Evolutionary conservation across 2,797 vertebrate species (phyloP), one percentile per base, ranked within the genome.

Genomic region (Erethizon dorsatum): DNA sequence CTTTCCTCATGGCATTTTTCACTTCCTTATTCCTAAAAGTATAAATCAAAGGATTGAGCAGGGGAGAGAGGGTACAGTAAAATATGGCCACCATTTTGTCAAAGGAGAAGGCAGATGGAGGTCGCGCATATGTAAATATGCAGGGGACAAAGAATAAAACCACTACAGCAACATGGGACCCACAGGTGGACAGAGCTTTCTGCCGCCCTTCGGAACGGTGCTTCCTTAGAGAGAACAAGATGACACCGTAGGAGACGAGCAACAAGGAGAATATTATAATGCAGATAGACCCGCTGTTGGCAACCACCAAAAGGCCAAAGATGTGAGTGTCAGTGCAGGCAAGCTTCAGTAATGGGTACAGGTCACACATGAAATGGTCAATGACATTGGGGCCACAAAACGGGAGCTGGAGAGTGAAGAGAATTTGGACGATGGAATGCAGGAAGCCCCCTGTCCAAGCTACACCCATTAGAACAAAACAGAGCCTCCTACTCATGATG

Each of bases 341-440:
- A 17, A 97, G 79, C 11, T 95, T 54, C 61, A 98, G 14, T 24
- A 97, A 45, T 28, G 73, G 73, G 13, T 47, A 75, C 24, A 75
- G 45, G 24, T 75, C 73, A 75, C 73, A 75, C 2, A 97, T 47
- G 15, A 97, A 97, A 20, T 98, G 97, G 57, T 97, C 87, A 0
- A 90, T 97, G 47, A 95, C 37, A 61, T 97, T 97, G 15, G 91
- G 94, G 1, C 97, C 97, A 79, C 96, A 97, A 22, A 97, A 97
- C 3, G 96, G 95, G 14, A 97, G 50, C 18, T 95, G 97, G 7
- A 90, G 82, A 41, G 37, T 95, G 28, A 96, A 95, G 18, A 93
- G n/a, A n/a, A 96, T 83, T 50, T 97, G 91, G 26, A 94, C 87
- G 0, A n/a, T 71, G 24, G 96, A 92, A 56, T 96, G 92, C 5